Evolutionary conservation across 2,797 vertebrate genomes (phyloP), one percentile per base, ranked within the genome.

Genomic region (Diplodus puntazzo): DNA sequence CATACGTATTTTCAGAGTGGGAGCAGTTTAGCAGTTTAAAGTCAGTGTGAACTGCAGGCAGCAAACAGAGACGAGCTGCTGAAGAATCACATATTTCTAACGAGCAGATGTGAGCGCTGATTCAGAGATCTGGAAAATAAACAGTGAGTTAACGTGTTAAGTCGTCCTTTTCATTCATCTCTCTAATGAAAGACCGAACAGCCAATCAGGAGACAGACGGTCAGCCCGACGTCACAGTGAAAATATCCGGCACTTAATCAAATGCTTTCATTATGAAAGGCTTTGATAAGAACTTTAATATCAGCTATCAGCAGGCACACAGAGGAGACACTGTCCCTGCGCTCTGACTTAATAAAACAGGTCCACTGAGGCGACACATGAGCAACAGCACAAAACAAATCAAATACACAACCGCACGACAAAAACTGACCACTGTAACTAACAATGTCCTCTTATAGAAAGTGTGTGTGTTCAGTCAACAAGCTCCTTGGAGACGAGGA

Each of bases 221-320:
- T 48, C 49, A 63, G 21, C 27, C 42, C 64, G 74, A 75, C 53
- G 58, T 87, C 82, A 83, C 50, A 3, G 55, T 70, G 69, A 74
- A 81, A 83, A 84, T 73, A 74, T 92, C 87, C 13, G 73, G 69
- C 77, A 87, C 89, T 80, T 87, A 88, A 85, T 75, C 76, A 48
- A 85, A 75, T 81, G 69, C 77, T 90, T 92, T 92, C 89, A 93
- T 96, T 96, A 96, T 89, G 93, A 92, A 92, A 91, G 76, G 68
- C 59, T 80, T 55, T 88, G 97, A 98, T 97, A 97, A 96, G 94
- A 97, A 96, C 95, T 97, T 97, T 97, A 98, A 97, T 97, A 97
- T 96, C 82, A 88, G 91, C 93, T 96, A 96, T 96, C 96, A 93
- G 79, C 78, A 73, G 61, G 57, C 79, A 79, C 85, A 94, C 87